phyloP scores from a whole-genome alignment of 2,888 invertebrate species.

The Parelbella ahira region DNA sequence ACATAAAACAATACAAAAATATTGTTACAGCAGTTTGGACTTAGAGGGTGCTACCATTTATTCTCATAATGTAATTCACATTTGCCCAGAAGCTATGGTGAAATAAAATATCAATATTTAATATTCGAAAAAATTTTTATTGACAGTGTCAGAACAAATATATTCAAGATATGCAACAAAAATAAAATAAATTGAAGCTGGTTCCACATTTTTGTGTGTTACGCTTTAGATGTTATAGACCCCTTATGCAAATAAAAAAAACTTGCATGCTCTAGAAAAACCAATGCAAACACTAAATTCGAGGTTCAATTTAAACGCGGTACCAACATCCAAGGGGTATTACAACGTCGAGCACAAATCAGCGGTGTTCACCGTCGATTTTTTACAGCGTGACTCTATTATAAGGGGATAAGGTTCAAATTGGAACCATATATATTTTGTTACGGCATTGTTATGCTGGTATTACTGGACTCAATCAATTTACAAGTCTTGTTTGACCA shows the following conservation, averaged over 20 bases:
- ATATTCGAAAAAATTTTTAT: too few species aligned
- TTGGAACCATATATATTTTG: conserved; percentile 29
- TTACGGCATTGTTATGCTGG: conserved; percentile 25
- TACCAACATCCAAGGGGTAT: conserved; percentile 47
- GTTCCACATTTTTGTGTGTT: neutral
- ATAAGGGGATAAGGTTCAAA: conserved; percentile 32
- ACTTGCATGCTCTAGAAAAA: conserved; percentile 41
- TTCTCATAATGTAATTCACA: too few species aligned
- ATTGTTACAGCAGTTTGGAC: too few species aligned
- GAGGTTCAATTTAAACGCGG: conserved; percentile 56
- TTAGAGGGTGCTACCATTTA: too few species aligned
- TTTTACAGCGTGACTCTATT: conserved; percentile 9
- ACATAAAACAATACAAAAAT: too few species aligned
- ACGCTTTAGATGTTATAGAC: conserved; percentile 11
- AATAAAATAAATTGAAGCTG: too few species aligned
- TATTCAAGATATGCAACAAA: too few species aligned
- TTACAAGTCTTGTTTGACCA: conserved; percentile 65
- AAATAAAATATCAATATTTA: too few species aligned
- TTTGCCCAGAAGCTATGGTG: too few species aligned
- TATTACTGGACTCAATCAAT: conserved; percentile 57
- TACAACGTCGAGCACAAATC: conserved; percentile 40
- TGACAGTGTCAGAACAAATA: too few species aligned
- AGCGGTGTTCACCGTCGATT: conserved; percentile 8
- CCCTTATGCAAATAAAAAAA: conserved; percentile 29
- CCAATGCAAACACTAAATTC: conserved; percentile 50